phyloP scores from a whole-genome alignment of 1,140 invertebrate genomes.

The Zeugodacus cucurbitae region DNA sequence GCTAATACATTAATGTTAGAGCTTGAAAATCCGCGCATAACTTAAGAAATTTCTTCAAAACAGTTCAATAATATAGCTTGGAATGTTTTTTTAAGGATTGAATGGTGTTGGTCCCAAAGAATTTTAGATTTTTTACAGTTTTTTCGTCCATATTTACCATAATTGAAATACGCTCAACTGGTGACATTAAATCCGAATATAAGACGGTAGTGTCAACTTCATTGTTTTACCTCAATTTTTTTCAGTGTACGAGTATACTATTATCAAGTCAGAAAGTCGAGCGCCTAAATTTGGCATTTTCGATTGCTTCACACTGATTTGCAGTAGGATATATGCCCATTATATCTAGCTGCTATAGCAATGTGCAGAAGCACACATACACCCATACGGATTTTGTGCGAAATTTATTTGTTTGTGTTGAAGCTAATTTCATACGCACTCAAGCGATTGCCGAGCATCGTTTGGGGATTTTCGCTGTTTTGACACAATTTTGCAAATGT shows the following conservation, averaged over 20 bases:
- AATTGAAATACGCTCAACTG: too few species aligned
- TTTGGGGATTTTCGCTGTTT: conserved; percentile 28
- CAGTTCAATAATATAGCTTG: too few species aligned
- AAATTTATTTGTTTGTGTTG: conserved; percentile 23
- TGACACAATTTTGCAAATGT: conserved; percentile 35
- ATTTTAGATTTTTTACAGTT: too few species aligned
- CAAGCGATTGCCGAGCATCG: background rate
- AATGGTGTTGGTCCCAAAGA: too few species aligned
- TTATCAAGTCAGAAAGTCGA: background rate
- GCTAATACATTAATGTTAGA: too few species aligned
- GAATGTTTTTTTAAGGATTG: too few species aligned
- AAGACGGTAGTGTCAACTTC: too few species aligned
- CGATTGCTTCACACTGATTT: background rate
- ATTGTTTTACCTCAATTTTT: background rate
- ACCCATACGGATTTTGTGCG: background rate
- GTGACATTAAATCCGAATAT: too few species aligned
- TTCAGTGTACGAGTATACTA: background rate
- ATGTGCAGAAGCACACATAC: background rate
- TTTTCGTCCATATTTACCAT: too few species aligned
- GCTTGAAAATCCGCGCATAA: too few species aligned
- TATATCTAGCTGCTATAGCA: background rate
- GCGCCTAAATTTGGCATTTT: background rate
- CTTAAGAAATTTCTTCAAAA: too few species aligned
- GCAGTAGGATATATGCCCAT: background rate
- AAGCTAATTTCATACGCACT: conserved; percentile 19